These are phyloP conservation scores for Criorhina ranunculi DNA, from an alignment of 2,888 invertebrate genomes.

Conservation along the genomic window DNA sequence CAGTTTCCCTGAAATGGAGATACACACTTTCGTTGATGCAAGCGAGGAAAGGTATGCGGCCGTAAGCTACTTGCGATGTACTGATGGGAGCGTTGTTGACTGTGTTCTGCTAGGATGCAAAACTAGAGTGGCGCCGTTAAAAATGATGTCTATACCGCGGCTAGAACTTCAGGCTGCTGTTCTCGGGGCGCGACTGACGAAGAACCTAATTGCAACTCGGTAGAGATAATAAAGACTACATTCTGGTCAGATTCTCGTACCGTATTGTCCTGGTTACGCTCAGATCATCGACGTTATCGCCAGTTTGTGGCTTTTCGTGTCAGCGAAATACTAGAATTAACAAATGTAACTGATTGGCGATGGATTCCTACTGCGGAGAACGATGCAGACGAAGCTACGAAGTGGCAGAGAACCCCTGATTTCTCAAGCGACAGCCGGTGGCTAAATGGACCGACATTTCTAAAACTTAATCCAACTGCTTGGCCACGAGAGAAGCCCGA, in stretches of 20 bases:
- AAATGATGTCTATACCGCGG: slow-evolving; percentile 10
- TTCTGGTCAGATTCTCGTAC: slow-evolving; percentile 19
- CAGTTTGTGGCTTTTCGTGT: slow-evolving; percentile 7
- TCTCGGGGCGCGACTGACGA: neutral
- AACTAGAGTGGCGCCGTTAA: slow-evolving; percentile 4
- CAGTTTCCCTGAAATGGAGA: too few species aligned
- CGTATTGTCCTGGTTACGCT: neutral
- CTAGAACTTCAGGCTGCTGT: slow-evolving; percentile 12
- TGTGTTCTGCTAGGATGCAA: slow-evolving; percentile 12
- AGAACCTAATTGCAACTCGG: neutral
- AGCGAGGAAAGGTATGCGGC: too few species aligned
- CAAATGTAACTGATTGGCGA: too few species aligned
- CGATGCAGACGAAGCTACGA: slow-evolving; percentile 54
- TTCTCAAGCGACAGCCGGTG: slow-evolving; percentile 41
- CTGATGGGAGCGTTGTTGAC: slow-evolving; percentile 10
- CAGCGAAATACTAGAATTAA: slow-evolving; percentile 8
- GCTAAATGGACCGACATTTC: slow-evolving; percentile 23
- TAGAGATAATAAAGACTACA: neutral
- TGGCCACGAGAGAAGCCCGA: too few species aligned
- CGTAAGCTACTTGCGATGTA: slow-evolving; percentile 7
- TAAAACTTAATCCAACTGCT: neutral
- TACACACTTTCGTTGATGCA: too few species aligned
- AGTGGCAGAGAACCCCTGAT: slow-evolving; percentile 28
- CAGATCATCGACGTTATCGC: neutral
- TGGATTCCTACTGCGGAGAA: too few species aligned